Base-by-base conservation (phyloP, 2,888 invertebrate species). In the Drosophila eohydei region DNA sequence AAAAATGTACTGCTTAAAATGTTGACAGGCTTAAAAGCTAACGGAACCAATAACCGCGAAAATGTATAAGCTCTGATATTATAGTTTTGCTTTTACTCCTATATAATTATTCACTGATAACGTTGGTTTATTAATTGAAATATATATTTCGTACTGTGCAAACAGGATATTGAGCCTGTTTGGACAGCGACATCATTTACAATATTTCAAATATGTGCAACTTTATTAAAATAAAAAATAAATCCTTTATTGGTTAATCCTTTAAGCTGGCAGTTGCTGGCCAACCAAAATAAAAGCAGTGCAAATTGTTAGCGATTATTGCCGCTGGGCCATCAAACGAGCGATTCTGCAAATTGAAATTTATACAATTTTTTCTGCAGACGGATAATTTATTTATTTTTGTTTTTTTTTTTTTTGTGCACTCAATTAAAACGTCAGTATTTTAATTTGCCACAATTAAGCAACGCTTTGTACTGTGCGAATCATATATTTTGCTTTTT, bases 361-460 rank as follows among this genome's bases (percentile, higher is more conserved):
- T 48, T 32, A 43, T 40, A 26, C 34, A 44, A 52, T 50, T 65
- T 60, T 36, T 48, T 14, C 34, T 21, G 21, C 16, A 7, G 12
- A 21, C 21, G 43, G 44, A 65, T 32, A 46, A 30, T 38, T 21
- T 21, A 3, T 34, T 9, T 28, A 7, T 26, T 11, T 40, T 21
- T 38, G 3, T 43, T 21, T 43, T 30, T 46, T 2, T 28, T 46
- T 51, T 63, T 66, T 73, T 62, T 48, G 58, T 75, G 61, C 55
- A 50, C 54, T 58, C 78, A 78, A 81, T 81, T 83, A 71, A 80
- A 77, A 67, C 54, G 67, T 46, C 57, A 67, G 57, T n/a, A 56
- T 65, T 81, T 76, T 54, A 69, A 84, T 84, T 79, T 74, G 38
- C 36, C 51, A 32, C 65, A 74, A 82, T 84, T 76, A 73, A 55